Conservation (phyloP, 1,140 invertebrate genomes). For the Pseudoatta argentina region DNA sequence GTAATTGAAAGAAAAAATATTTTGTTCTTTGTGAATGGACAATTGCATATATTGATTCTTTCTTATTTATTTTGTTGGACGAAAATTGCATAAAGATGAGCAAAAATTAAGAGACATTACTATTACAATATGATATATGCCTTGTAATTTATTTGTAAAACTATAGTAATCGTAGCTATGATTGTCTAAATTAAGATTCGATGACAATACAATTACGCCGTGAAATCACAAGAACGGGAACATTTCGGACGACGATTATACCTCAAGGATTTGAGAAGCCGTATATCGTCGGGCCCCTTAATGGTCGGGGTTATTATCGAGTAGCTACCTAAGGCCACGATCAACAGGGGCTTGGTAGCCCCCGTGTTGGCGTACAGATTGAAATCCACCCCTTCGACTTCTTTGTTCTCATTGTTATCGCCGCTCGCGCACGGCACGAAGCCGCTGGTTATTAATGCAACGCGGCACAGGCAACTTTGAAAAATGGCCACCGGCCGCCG, state of each 20-base stretch:
- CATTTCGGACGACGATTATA: constrained; percentile 45
- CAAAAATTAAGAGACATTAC: too few relatives aligned
- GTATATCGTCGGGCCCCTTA: constrained; percentile 56
- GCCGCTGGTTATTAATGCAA: constrained; percentile 76
- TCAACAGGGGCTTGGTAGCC: constrained; percentile 55
- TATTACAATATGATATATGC: too few relatives aligned
- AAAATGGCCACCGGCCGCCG: constrained; percentile 72
- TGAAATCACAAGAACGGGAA: neutral
- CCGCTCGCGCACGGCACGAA: constrained; percentile 70
- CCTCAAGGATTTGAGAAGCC: constrained; percentile 49
- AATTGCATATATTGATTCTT: too few relatives aligned
- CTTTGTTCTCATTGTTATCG: constrained; percentile 78
- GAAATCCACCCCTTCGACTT: constrained; percentile 74
- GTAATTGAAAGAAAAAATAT: neutral
- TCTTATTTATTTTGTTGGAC: too few relatives aligned
- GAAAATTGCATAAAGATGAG: too few relatives aligned
- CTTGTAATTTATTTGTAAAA: neutral
- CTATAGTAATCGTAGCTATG: neutral
- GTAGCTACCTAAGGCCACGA: constrained; percentile 56
- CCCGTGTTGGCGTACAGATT: constrained; percentile 69
- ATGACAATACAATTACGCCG: constrained; percentile 39
- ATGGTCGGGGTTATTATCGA: constrained; percentile 66
- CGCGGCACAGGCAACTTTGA: constrained; percentile 71
- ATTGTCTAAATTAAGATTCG: neutral
- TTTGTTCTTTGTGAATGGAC: neutral